Base-by-base conservation (phyloP, 2,113 vertebrate genomes). In the Pavo muticus region DNA sequence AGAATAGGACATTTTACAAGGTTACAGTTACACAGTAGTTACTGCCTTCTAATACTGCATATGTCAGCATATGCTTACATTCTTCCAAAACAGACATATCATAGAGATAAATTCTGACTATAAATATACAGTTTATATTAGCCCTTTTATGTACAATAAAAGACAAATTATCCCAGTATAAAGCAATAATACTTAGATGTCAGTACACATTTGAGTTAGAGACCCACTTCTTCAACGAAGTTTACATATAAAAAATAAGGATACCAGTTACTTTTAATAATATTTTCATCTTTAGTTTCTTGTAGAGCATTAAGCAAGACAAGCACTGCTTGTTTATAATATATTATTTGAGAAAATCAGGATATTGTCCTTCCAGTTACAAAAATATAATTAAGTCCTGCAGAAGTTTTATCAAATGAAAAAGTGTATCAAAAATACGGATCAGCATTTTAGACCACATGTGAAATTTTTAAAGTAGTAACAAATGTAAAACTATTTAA, bases 141-240 rank as follows among this genome's bases (percentile, higher is more conserved):
- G 37, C 94, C 24, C 54, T 96, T 95, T 82, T 91, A 92, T 95
- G 64, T 96, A 89, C 94, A 95, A 81, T 30, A 88, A 93, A 95
- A 96, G 83, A 86, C 69, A 84, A 72, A 89, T 90, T 67, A 87
- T 29, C 71, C 73, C 91, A 91, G 23, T 63, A 86, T 73, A 96
- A 96, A 91, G 72, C 57, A 96, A 61, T 39, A 84, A 47, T 84
- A 94, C 79, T 92, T 94, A 16, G 29, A 82, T 80, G 89, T 93
- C 52, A 65, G 88, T 91, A 97, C 61, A 96, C 84, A 94, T 70
- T 91, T 88, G 79, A 86, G 96, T 73, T 75, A 93, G 57, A 86
- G 61, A 88, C 88, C 30, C 71, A 97, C 98, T 98, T 98, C 97
- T 98, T 98, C 70, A 98, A 97, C 76, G 75, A 98, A 98, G 96